Base-by-base conservation (phyloP, 2,888 invertebrate genomes). In the Seira sanloemensis region DNA sequence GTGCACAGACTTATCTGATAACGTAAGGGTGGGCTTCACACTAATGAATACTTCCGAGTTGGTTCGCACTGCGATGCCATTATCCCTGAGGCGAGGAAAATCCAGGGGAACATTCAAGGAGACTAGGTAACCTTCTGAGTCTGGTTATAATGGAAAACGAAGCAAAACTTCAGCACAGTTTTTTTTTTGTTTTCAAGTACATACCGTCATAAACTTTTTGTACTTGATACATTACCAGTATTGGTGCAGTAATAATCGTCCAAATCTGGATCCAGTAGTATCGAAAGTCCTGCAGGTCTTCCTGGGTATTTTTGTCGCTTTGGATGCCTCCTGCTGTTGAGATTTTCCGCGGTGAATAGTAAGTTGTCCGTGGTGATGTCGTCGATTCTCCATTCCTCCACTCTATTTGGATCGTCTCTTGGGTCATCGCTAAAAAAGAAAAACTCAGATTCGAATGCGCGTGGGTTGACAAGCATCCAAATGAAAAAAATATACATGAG, bases 271-370 rank as follows among this genome's bases (percentile, higher is more conserved):
- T 21, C 18, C 1, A 66, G 66, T 2, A 66, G 23, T 4, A 66
- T 23, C 2, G 66, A 66, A 21, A 66, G 66, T 4, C 66, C 66
- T 5, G 21, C 1, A 66, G 21, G 23, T 21, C 19, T 2, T 4
- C 58, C n/a, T 4, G 58, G 7, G 37, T 86, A 74, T 19, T 73
- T 62, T 80, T 89, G 89, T 0, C 88, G 37, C 19, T 81, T 68
- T 0, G 89, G 89, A 25, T 82, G 72, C 26, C 77, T 79, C n/a
- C n/a, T n/a, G n/a, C 83, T 46, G 0, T 76, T 18, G 23, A 9
- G 24, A 19, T 50, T 25, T 1, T 37, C 74, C 2, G 75, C 73
- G 0, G 69, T 65, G n/a, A 79, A 27, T 16, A 82, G 12, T 4
- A 77, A n/a, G 54, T 85, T 85, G n/a, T 84, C 84, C 1, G 74